Evolutionary conservation across 2,888 invertebrate species (phyloP).

Genomic region (Eilema sororculum): DNA sequence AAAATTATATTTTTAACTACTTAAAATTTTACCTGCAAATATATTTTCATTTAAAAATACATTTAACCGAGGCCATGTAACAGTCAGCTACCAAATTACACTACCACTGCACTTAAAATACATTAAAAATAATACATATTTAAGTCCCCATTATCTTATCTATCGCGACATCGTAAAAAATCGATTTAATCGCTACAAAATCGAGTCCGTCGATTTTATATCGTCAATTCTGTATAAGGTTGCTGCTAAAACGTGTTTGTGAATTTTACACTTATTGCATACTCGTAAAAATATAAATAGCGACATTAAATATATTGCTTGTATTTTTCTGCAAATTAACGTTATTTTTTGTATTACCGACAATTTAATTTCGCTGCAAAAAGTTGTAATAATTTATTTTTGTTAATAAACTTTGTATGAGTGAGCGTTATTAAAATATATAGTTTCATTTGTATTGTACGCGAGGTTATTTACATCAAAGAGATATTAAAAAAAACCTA

Average conservation of each 20-base stretch:
- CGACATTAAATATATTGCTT: slow-evolving; percentile 40
- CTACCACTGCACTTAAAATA: slow-evolving; percentile 41
- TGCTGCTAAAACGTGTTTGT: slow-evolving; percentile 51
- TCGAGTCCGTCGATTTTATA: slow-evolving; percentile 42
- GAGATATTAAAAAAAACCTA: neutral
- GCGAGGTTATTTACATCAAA: slow-evolving; percentile 8
- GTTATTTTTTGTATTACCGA: slow-evolving; percentile 37
- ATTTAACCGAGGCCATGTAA: slow-evolving; percentile 35
- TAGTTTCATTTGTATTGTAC: slow-evolving; percentile 22
- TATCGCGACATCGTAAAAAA: slow-evolving; percentile 50
- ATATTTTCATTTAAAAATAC: slow-evolving; percentile 31
- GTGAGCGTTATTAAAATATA: slow-evolving; percentile 19
- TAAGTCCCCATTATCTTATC: slow-evolving; percentile 43
- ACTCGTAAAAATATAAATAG: slow-evolving; percentile 51
- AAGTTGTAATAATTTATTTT: slow-evolving; percentile 35
- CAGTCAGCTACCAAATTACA: slow-evolving; percentile 54
- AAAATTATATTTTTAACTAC: slow-evolving; percentile 15
- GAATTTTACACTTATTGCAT: slow-evolving; percentile 53
- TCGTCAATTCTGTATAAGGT: slow-evolving; percentile 30
- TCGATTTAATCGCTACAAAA: slow-evolving; percentile 50
- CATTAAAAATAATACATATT: slow-evolving; percentile 43
- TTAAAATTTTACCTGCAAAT: slow-evolving; percentile 29
- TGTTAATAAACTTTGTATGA: slow-evolving; percentile 17
- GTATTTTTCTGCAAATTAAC: slow-evolving; percentile 45
- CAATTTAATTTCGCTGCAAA: slow-evolving; percentile 40